These are phyloP conservation scores for Melanotaenia pygmaea DNA, from an alignment of 2,797 vertebrate species.

Conservation along the genomic window DNA sequence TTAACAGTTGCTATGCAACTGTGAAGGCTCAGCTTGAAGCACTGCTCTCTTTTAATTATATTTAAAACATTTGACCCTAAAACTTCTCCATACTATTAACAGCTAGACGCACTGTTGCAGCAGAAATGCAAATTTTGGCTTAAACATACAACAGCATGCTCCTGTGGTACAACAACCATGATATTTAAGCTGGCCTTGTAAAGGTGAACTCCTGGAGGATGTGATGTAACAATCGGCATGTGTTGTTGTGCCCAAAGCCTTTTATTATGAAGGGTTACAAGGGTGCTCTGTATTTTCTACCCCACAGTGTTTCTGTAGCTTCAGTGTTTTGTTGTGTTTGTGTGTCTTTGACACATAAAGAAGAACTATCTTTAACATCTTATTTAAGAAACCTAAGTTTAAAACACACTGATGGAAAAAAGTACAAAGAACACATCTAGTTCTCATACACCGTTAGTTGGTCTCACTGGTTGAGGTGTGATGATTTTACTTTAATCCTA, in stretches of 20 bases:
- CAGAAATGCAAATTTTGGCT: slow-evolving; percentile 14
- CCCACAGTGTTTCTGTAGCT: background rate
- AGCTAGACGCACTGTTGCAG: slow-evolving; percentile 10
- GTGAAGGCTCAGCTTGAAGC: slow-evolving; percentile 23
- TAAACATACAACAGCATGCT: slow-evolving; percentile 4
- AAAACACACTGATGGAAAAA: background rate
- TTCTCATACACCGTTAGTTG: too few relatives aligned
- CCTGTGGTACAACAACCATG: background rate
- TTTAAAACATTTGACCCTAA: slow-evolving; percentile 30
- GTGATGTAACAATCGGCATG: slow-evolving; percentile 23
- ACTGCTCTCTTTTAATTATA: slow-evolving; percentile 49
- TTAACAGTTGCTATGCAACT: slow-evolving; percentile 64
- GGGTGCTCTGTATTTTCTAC: background rate
- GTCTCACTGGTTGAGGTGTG: too few relatives aligned
- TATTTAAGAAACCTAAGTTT: background rate
- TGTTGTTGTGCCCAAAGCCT: slow-evolving; percentile 8
- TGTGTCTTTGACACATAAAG: background rate
- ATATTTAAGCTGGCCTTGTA: background rate
- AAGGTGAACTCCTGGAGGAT: slow-evolving; percentile 12
- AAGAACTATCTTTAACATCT: background rate
- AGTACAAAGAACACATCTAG: too few relatives aligned
- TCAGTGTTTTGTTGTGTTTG: background rate
- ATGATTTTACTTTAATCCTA: background rate
- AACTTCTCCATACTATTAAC: slow-evolving; percentile 11
- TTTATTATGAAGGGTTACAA: background rate